Percentiles rank a stretch among this genome's conserved stretches.
These are phyloP conservation scores for Orientallactaga bullata DNA, from an alignment of 2,113 vertebrate species.

Conservation along the genomic window DNA sequence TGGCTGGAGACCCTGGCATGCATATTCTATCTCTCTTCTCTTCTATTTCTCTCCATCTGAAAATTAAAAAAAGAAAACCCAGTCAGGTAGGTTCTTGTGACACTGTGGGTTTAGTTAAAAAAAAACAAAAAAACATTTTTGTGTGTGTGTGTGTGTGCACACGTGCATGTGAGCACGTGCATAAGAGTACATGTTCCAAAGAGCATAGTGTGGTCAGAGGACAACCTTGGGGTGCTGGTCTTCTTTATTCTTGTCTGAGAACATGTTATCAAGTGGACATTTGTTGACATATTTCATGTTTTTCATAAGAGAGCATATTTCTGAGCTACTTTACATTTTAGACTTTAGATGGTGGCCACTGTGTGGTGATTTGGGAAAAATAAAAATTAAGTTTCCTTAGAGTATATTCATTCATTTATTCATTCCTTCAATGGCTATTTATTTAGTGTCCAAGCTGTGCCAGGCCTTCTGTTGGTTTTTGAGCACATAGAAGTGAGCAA, in stretches of 20 bases:
- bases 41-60: no score
- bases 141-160: neutral
- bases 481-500: neutral
- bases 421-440: neutral
- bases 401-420: neutral
- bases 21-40: no score
- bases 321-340: neutral
- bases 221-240: neutral
- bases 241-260: neutral
- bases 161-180: neutral
- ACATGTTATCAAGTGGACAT: neutral
- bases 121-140: neutral
- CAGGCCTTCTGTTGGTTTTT: neutral
- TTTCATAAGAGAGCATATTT: neutral
- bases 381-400: neutral
- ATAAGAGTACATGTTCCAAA: no score
- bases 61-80: no score
- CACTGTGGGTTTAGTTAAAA: no score
- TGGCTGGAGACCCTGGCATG: no score
- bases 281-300: slow-evolving; percentile 2
- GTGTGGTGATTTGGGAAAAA: neutral
- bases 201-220: neutral
- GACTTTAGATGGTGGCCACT: neutral
- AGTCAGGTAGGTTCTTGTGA: no score
- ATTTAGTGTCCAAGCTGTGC: neutral